Percentiles rank a stretch among this genome's conserved stretches.
These are phyloP conservation scores for Chaetura pelagica DNA, from an alignment of 2,113 vertebrate species.

Conservation along the genomic window DNA sequence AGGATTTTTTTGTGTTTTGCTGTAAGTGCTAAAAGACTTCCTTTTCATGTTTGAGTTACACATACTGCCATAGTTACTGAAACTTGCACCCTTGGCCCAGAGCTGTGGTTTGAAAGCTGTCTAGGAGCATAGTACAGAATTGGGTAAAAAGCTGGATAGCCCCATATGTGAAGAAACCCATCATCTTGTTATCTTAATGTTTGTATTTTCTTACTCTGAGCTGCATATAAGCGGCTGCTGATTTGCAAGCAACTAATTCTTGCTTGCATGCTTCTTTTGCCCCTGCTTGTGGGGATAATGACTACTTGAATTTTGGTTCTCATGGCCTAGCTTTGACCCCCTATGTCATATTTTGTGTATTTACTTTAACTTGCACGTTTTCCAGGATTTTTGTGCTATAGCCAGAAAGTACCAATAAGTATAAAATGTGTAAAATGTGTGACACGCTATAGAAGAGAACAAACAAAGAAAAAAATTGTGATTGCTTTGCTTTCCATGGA, in stretches of 20 bases:
- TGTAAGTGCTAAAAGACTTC: neutral
- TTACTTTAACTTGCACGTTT: neutral
- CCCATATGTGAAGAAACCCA: neutral
- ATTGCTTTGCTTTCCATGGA: neutral
- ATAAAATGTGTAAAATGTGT: neutral
- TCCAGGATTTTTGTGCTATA: neutral
- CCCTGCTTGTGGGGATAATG: neutral
- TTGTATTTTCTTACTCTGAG: neutral
- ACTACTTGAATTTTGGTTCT: neutral
- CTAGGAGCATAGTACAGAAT: neutral
- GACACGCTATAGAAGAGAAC: neutral
- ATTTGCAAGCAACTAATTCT: neutral
- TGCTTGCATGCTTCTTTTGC: neutral
- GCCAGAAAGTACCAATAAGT: neutral
- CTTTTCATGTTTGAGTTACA: neutral
- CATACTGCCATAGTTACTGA: neutral
- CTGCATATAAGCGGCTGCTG: neutral
- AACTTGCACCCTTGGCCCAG: neutral
- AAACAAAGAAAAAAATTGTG: neutral
- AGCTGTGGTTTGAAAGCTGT: neutral
- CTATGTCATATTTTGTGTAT: neutral
- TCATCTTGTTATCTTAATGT: neutral
- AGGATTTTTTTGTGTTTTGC: neutral
- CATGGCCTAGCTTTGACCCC: neutral
- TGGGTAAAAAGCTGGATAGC: neutral